Evolutionary conservation across 2,888 invertebrate genomes (phyloP), one percentile per base, ranked within the genome.

Genomic region (Dryobota labecula): DNA sequence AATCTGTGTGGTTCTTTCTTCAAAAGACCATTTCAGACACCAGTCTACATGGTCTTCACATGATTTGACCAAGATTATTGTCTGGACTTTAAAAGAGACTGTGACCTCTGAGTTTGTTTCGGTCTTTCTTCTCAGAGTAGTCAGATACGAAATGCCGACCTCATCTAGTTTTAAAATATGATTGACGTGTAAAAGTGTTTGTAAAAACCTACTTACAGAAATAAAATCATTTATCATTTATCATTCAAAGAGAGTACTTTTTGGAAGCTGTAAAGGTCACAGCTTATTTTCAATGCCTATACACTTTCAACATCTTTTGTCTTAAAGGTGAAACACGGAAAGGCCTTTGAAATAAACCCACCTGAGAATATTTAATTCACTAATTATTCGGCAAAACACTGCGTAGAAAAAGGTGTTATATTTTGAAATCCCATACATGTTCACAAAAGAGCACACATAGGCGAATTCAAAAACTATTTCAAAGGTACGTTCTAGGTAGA

Each of bases 181-280:
- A n/a, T n/a, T n/a, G n/a, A n/a, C n/a, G n/a, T n/a, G n/a, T n/a
- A n/a, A n/a, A n/a, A n/a, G n/a, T n/a, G n/a, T n/a, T n/a, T n/a
- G n/a, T n/a, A n/a, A n/a, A n/a, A n/a, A n/a, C n/a, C n/a, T n/a
- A n/a, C n/a, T n/a, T n/a, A n/a, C n/a, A n/a, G n/a, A n/a, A n/a
- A n/a, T n/a, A n/a, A n/a, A n/a, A n/a, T n/a, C n/a, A n/a, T n/a
- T n/a, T n/a, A n/a, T n/a, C n/a, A n/a, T n/a, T n/a, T n/a, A n/a
- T n/a, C n/a, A n/a, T n/a, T 60, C 53, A 77, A 71, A 62, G 43
- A 56, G 41, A 57, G 47, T 70, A 45, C 33, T 66, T 66, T 64
- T 61, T 43, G 51, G 47, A 41, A 36, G 30, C 30, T 20, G 45
- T n/a, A 67, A 82, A 74, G 60, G 65, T 67, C 67, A 68, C 51